Evolutionary conservation across 2,113 vertebrate genomes (phyloP).

Genomic region (Brachyhypopomus gauderio): DNA sequence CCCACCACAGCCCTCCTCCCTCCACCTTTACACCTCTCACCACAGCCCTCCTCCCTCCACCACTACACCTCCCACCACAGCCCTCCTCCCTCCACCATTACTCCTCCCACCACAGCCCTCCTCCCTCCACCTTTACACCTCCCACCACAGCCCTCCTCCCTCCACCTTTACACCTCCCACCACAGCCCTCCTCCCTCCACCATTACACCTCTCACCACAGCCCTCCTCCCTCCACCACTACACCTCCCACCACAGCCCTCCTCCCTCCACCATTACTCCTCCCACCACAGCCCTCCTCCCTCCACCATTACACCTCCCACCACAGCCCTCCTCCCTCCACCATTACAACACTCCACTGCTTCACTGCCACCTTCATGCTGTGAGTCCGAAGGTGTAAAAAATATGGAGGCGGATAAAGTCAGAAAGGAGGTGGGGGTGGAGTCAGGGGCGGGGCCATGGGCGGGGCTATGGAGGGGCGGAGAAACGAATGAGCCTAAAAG

Average conservation of each 20-base stretch:
- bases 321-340: background rate
- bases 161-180: too few relatives aligned
- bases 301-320: background rate
- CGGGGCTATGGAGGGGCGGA: slow-evolving; percentile 20
- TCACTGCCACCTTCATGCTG: slow-evolving; percentile 53
- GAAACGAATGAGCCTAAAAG: slow-evolving; percentile 56
- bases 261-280: background rate
- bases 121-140: too few relatives aligned
- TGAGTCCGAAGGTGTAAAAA: slow-evolving; percentile 47
- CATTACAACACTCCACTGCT: slow-evolving; percentile 30
- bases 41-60: background rate
- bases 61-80: background rate
- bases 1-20: background rate
- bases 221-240: slow-evolving; percentile 9
- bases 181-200: background rate
- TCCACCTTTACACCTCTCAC: background rate
- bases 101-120: slow-evolving; percentile 3
- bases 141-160: background rate
- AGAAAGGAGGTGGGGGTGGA: background rate
- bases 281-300: background rate
- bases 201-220: background rate
- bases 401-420: slow-evolving; percentile 19
- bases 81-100: too few relatives aligned
- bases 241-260: too few relatives aligned
- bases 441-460: slow-evolving; percentile 40